These are phyloP conservation scores for Scaptomyza reducta DNA, from an alignment of 2,888 invertebrate genomes.

Conservation along the genomic window DNA sequence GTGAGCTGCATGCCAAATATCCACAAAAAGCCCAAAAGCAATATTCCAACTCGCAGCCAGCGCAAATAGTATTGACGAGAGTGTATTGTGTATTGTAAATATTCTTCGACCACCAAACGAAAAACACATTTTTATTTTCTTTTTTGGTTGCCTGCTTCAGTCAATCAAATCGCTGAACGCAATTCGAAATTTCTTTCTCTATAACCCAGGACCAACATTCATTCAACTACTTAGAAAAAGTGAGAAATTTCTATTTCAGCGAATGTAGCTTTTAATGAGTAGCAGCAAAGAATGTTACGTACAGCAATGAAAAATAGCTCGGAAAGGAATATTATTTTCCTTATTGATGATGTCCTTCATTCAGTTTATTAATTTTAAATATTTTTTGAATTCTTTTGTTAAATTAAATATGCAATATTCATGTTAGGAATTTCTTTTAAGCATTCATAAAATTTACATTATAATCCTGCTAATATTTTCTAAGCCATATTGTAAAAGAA, in stretches of 20 bases:
- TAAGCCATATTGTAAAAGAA: no score
- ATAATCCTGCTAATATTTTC: no score
- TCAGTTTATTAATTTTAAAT: not conserved
- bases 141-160: conserved; percentile 30
- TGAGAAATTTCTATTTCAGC: conserved; percentile 38
- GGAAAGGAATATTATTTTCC: not conserved
- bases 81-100: conserved; percentile 37
- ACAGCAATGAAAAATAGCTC: not conserved
- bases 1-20: conserved; percentile 64
- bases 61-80: conserved; percentile 36
- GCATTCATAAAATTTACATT: no score
- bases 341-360: not conserved
- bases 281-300: conserved; percentile 19
- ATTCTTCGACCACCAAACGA: conserved; percentile 34
- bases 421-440: not conserved
- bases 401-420: not conserved
- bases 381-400: not conserved
- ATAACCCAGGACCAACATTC: not conserved
- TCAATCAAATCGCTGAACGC: conserved; percentile 54
- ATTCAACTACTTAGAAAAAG: conserved; percentile 2
- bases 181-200: conserved; percentile 30
- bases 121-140: conserved; percentile 18
- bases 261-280: conserved; percentile 40
- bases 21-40: conserved; percentile 54
- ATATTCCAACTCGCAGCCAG: conserved; percentile 47